Conservation (phyloP, 2,888 invertebrate species). For the Trichacis sp. region DNA sequence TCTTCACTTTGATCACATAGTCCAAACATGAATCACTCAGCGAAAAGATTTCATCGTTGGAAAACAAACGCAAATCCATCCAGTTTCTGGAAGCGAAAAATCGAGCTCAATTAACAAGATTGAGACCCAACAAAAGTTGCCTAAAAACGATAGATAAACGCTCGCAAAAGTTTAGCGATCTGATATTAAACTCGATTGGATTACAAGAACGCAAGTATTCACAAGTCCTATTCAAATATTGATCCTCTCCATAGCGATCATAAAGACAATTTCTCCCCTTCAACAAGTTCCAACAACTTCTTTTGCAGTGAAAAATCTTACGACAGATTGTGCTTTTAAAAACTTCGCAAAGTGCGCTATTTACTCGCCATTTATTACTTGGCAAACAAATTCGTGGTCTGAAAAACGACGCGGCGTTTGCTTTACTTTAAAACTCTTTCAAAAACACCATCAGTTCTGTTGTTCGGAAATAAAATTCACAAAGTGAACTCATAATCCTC, state of each 20-base stretch:
- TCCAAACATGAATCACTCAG: too few species aligned
- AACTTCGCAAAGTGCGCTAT: background rate
- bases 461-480: too few species aligned
- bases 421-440: background rate
- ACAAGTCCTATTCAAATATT: conserved; percentile 22
- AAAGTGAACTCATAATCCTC: too few species aligned
- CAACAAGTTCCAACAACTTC: conserved; percentile 2
- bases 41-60: too few species aligned
- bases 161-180: conserved; percentile 21
- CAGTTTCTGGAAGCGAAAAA: too few species aligned
- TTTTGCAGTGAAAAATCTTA: background rate
- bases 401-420: background rate
- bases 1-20: too few species aligned
- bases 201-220: conserved; percentile 21
- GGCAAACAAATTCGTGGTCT: background rate
- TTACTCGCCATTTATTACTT: background rate
- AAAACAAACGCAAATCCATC: too few species aligned
- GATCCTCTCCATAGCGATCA: conserved; percentile 12
- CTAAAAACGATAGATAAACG: conserved; percentile 18
- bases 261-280: conserved; percentile 4
- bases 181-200: conserved; percentile 14
- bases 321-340: background rate
- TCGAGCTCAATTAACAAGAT: too few species aligned
- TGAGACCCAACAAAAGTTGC: conserved; percentile 11
- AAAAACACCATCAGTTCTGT: background rate